Evolutionary conservation across 2,888 invertebrate species (phyloP).

Genomic region (Drosophila planitibia): DNA sequence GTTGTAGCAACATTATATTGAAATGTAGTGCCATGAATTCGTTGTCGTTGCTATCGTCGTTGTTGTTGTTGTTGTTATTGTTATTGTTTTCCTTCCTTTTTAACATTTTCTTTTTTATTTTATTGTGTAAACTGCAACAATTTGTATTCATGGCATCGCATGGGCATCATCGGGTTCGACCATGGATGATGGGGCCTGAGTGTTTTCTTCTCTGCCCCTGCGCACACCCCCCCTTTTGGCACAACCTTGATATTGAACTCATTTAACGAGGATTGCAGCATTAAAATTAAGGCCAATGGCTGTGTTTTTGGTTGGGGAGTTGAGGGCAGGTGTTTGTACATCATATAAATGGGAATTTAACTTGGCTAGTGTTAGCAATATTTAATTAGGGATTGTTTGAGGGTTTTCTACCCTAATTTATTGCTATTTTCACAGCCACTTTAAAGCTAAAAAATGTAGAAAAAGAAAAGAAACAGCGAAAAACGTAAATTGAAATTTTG

Average conservation of each 20-base stretch:
- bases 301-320: slow-evolving; percentile 24
- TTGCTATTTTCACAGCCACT: background rate
- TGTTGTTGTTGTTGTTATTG: slow-evolving; percentile 6
- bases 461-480: too few species aligned
- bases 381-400: slow-evolving; percentile 13
- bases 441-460: background rate
- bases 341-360: slow-evolving; percentile 23
- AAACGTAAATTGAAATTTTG: background rate
- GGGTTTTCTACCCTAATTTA: slow-evolving; percentile 12
- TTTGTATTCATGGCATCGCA: slow-evolving; percentile 73
- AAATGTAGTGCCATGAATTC: slow-evolving; percentile 68
- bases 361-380: slow-evolving; percentile 2
- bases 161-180: slow-evolving; percentile 41
- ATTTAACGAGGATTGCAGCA: slow-evolving; percentile 59
- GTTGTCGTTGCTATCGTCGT: background rate
- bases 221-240: slow-evolving; percentile 1
- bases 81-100: slow-evolving; percentile 8
- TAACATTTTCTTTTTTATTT: slow-evolving; percentile 21
- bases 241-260: slow-evolving; percentile 78
- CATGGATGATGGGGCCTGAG: slow-evolving; percentile 59
- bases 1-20: slow-evolving; percentile 56
- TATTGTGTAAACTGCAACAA: slow-evolving; percentile 69
- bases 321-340: slow-evolving; percentile 37
- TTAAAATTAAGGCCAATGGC: slow-evolving; percentile 63
- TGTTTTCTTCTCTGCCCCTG: slow-evolving; percentile 8